These are phyloP conservation scores for Pandemis corylana DNA, from an alignment of 2,888 invertebrate genomes.

Conservation along the genomic window DNA sequence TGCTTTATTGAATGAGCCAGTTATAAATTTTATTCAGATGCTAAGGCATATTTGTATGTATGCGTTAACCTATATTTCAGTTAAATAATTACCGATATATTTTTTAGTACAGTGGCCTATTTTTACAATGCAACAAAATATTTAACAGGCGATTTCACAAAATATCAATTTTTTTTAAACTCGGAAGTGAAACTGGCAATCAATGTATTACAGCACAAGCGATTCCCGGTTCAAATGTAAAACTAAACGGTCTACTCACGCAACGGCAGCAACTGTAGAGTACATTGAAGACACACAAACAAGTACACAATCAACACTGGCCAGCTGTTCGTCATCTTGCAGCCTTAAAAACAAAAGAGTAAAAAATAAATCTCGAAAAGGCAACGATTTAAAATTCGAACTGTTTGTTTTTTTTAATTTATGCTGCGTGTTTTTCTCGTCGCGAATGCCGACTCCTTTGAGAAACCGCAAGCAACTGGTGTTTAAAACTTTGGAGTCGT, in stretches of 20 bases:
- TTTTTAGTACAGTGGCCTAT: background rate
- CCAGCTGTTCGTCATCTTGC: constrained; percentile 44
- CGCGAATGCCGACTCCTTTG: constrained; percentile 58
- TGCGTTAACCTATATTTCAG: background rate
- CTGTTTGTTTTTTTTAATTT: constrained; percentile 48
- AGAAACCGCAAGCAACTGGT: constrained; percentile 40
- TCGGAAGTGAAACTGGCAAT: constrained; percentile 13
- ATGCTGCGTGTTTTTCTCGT: constrained; percentile 45
- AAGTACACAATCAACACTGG: constrained; percentile 56
- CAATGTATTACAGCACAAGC: constrained; percentile 6
- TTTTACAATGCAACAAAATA: background rate
- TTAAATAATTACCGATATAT: background rate
- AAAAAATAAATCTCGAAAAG: constrained; percentile 21
- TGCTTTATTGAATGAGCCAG: too few relatives aligned
- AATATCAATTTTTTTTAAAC: background rate
- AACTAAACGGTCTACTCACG: constrained; percentile 64
- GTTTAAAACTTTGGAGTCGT: constrained; percentile 62
- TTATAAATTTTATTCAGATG: too few relatives aligned
- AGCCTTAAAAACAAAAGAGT: constrained; percentile 17
- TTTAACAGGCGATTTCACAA: background rate
- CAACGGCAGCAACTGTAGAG: constrained; percentile 70
- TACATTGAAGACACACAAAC: constrained; percentile 65
- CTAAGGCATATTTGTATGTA: too few relatives aligned
- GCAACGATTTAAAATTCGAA: constrained; percentile 40
- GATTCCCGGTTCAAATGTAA: constrained; percentile 17